These are phyloP conservation scores for Ctenopoma multispine DNA, from an alignment of 2,797 vertebrate genomes.

Conservation along the genomic window DNA sequence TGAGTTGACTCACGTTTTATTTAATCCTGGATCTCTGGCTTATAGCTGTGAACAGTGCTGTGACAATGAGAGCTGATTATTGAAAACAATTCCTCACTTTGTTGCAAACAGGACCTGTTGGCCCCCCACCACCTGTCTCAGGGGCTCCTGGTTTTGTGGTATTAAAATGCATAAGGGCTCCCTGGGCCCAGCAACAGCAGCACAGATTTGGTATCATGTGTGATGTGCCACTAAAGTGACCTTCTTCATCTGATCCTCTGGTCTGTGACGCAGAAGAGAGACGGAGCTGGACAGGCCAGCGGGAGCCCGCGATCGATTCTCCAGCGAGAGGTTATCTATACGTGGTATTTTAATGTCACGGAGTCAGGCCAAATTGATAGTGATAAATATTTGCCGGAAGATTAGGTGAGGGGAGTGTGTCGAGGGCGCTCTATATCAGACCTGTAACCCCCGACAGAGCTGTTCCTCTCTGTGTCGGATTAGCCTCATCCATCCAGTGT, in stretches of 20 bases:
- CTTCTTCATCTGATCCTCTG: constrained; percentile 71
- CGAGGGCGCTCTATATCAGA: constrained; percentile 91
- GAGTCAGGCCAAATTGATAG: constrained; percentile 92
- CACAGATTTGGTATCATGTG: constrained; percentile 70
- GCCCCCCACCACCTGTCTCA: background rate
- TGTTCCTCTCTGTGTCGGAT: constrained; percentile 94
- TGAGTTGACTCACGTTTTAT: too few species aligned
- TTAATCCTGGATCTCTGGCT: too few species aligned
- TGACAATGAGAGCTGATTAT: background rate
- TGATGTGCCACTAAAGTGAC: constrained; percentile 69
- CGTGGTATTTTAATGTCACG: constrained; percentile 86
- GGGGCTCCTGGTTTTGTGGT: constrained; percentile 12
- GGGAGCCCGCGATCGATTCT: constrained; percentile 83
- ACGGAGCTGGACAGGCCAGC: constrained; percentile 50
- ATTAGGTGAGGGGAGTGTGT: constrained; percentile 96
- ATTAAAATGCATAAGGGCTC: constrained; percentile 63
- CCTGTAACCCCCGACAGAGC: constrained; percentile 94
- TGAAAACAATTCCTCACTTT: background rate
- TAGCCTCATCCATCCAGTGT: constrained; percentile 99
- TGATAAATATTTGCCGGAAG: constrained; percentile 99
- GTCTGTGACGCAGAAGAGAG: constrained; percentile 53
- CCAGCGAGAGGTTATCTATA: constrained; percentile 84
- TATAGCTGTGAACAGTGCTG: background rate
- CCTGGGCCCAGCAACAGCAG: constrained; percentile 29
- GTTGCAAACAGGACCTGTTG: background rate